A percentile compares a stretch with the other conserved stretches of the same genome.
These are phyloP conservation scores for Cataglyphis albicans DNA, from an alignment of 2,888 invertebrate genomes.

Conservation along the genomic window DNA sequence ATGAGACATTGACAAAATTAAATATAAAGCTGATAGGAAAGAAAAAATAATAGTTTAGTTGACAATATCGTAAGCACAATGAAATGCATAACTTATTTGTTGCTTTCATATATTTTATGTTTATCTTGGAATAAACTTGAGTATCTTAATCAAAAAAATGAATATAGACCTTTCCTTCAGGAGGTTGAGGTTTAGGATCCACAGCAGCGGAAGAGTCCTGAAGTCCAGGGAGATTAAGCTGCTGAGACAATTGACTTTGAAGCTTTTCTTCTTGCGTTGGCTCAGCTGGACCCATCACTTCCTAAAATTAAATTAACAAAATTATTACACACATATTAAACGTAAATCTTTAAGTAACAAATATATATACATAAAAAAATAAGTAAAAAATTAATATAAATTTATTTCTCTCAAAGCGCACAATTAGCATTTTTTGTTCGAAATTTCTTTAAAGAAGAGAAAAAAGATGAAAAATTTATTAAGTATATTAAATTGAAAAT, in stretches of 20 bases:
- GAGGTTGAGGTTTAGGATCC: conserved; percentile 83
- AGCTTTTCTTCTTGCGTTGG: conserved; percentile 91
- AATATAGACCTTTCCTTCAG: conserved; percentile 86
- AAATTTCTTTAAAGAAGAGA: background rate
- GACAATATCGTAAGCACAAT: background rate
- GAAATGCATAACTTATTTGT: background rate
- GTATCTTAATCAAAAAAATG: conserved; percentile 12
- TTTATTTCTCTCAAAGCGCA: background rate
- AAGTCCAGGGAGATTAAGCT: conserved; percentile 93
- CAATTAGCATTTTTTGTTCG: background rate
- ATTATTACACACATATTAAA: background rate
- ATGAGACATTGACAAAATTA: background rate
- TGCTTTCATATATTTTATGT: conserved; percentile 8
- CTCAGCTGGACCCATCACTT: conserved; percentile 85
- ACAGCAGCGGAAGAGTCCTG: conserved; percentile 88
- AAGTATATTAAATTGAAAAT: background rate
- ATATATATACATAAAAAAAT: background rate
- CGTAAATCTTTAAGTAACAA: background rate
- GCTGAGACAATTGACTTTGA: conserved; percentile 94
- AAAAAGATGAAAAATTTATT: background rate
- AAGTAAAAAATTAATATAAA: background rate
- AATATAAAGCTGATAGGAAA: background rate
- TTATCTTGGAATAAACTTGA: background rate
- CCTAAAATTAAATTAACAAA: conserved; percentile 69
- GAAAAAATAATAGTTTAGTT: background rate